Percentiles rank a stretch among this genome's conserved stretches.
These are phyloP conservation scores for Aselliscus stoliczkanus DNA, from an alignment of 2,797 vertebrate species.

Conservation along the genomic window DNA sequence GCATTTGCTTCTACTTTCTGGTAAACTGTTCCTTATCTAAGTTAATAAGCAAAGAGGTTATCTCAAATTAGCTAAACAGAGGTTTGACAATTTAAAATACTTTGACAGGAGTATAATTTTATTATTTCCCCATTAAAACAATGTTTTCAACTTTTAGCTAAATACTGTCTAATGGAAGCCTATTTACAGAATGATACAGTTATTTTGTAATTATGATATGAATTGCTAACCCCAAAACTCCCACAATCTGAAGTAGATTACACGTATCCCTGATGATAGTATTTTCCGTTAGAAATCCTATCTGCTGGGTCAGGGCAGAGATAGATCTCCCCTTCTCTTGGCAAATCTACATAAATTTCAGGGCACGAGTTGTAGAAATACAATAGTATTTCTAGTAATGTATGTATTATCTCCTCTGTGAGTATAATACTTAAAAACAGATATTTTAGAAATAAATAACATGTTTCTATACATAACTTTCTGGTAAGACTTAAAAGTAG, in stretches of 20 bases:
- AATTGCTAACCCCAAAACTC: neutral
- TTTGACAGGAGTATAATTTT: neutral
- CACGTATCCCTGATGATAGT: neutral
- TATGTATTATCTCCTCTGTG: neutral
- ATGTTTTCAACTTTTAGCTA: neutral
- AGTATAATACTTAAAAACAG: neutral
- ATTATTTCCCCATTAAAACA: neutral
- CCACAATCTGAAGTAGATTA: neutral
- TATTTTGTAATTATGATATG: neutral
- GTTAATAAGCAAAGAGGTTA: neutral
- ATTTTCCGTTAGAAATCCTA: neutral
- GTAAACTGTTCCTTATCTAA: neutral
- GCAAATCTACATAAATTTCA: neutral
- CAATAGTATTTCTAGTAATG: neutral
- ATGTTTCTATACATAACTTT: constrained; percentile 3
- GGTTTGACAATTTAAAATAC: neutral
- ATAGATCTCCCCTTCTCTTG: neutral
- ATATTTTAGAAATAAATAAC: neutral
- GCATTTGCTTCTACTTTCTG: neutral
- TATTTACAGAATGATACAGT: neutral
- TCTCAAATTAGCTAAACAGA: neutral
- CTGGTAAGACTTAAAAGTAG: neutral
- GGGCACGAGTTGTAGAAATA: neutral
- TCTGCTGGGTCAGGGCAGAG: neutral
- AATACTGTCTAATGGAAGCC: neutral